These are phyloP conservation scores for Stictocephala bisonia DNA, from an alignment of 2,888 invertebrate genomes.

Conservation along the genomic window DNA sequence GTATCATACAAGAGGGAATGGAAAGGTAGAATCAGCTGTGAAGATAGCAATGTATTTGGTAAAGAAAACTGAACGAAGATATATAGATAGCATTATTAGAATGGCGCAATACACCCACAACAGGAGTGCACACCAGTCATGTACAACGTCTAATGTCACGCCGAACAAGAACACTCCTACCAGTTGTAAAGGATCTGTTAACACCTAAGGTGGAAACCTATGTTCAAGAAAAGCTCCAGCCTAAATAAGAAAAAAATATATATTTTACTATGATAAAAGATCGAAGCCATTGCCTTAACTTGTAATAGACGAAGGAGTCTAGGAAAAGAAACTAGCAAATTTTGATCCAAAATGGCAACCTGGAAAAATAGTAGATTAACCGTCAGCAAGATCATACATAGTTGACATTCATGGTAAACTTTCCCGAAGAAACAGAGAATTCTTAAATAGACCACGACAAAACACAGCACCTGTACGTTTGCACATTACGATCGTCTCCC, in stretches of 20 bases:
- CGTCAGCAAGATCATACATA: background rate
- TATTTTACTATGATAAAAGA: slow-evolving; percentile 20
- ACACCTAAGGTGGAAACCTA: slow-evolving; percentile 5
- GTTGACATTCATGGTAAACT: background rate
- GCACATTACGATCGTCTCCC: no score
- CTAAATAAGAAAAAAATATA: slow-evolving; percentile 26
- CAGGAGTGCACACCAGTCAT: slow-evolving; percentile 51
- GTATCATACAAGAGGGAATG: slow-evolving; percentile 53
- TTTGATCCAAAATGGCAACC: background rate
- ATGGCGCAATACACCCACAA: slow-evolving; percentile 57
- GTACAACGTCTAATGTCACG: slow-evolving; percentile 52
- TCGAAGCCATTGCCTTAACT: slow-evolving; percentile 36
- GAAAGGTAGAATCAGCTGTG: slow-evolving; percentile 57
- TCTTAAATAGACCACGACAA: background rate
- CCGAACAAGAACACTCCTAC: slow-evolving; percentile 43
- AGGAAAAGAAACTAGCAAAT: background rate
- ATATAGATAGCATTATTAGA: slow-evolving; percentile 52
- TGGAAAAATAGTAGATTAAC: background rate
- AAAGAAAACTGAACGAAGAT: slow-evolving; percentile 52
- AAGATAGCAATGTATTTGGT: slow-evolving; percentile 55
- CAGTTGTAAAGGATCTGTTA: background rate
- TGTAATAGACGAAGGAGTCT: slow-evolving; percentile 27
- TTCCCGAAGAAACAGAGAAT: background rate
- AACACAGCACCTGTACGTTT: no score
- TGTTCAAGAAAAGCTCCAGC: slow-evolving; percentile 2